Percentiles rank a stretch among this genome's conserved stretches.
phyloP scores from a whole-genome alignment of 64 coral and sea anemone species.

The Porites australiensis region DNA sequence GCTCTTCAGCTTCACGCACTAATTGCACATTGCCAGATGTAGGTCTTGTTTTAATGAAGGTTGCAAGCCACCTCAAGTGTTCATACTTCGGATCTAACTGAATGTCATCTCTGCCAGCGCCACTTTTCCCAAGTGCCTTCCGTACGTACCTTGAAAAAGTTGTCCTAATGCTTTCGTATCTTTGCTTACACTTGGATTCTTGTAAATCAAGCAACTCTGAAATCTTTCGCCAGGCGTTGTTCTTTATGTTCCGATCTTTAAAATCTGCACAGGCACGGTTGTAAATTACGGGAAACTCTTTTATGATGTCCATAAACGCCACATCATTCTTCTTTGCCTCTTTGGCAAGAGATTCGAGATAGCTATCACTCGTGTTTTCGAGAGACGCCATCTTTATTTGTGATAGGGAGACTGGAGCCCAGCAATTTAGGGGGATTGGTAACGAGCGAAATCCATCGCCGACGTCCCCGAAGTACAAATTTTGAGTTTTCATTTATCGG shows the following conservation, averaged over 20 bases:
- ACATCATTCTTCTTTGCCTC: conserved; percentile 13
- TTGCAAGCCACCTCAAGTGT: conserved; percentile 60
- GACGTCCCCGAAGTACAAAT: too few species aligned
- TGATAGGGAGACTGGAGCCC: too few species aligned
- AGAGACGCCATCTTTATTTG: not conserved
- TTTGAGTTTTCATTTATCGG: too few species aligned
- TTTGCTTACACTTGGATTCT: conserved; percentile 38
- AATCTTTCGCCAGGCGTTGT: conserved; percentile 39
- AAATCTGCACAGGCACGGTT: conserved; percentile 38
- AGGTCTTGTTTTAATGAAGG: conserved; percentile 60
- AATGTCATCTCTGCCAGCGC: conserved; percentile 49
- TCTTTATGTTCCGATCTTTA: conserved; percentile 59
- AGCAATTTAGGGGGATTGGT: too few species aligned
- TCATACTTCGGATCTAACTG: conserved; percentile 58
- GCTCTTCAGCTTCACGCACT: not conserved
- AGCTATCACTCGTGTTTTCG: not conserved
- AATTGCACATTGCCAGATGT: conserved; percentile 49
- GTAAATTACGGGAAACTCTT: conserved; percentile 41
- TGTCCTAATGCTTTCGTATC: conserved; percentile 62
- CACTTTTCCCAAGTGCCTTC: conserved; percentile 20
- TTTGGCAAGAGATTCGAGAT: not conserved
- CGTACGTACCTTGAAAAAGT: conserved; percentile 55
- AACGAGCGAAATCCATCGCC: too few species aligned
- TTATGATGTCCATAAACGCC: conserved; percentile 40
- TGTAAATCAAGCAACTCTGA: conserved; percentile 9